phyloP scores from a whole-genome alignment of 2,797 vertebrate species.

The Harpagifer antarcticus region DNA sequence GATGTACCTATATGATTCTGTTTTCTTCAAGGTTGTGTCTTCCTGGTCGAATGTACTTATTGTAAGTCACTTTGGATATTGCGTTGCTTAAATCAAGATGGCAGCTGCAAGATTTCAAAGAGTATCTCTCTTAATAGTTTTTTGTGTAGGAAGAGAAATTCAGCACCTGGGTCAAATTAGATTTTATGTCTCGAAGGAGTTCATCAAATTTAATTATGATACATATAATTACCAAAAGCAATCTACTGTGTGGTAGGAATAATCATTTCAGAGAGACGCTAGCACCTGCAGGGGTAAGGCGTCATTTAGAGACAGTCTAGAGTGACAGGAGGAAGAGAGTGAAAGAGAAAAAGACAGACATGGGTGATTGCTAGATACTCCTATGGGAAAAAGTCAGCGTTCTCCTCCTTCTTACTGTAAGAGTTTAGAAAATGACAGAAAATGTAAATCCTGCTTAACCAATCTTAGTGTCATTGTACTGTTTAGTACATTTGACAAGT shows the following conservation, averaged over 20 bases:
- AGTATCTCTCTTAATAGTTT: constrained; percentile 53
- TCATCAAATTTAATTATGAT: constrained; percentile 88
- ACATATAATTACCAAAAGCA: constrained; percentile 89
- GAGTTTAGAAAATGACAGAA: constrained; percentile 33
- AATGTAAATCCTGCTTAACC: constrained; percentile 37
- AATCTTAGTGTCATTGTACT: constrained; percentile 11
- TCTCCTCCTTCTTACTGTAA: constrained; percentile 59
- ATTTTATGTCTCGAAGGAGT: constrained; percentile 83
- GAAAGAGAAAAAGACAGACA: constrained; percentile 58
- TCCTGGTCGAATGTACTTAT: too few species aligned
- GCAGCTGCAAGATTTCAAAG: constrained; percentile 45
- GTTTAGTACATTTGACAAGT: constrained; percentile 24
- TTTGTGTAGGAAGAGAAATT: constrained; percentile 65
- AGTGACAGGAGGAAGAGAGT: constrained; percentile 64
- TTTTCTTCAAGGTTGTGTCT: too few species aligned
- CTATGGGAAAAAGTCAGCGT: constrained; percentile 55
- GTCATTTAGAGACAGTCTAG: constrained; percentile 77
- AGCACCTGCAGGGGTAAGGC: constrained; percentile 79
- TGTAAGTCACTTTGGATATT: too few species aligned
- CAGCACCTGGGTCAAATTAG: constrained; percentile 81
- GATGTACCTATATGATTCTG: too few species aligned
- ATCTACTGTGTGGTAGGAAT: constrained; percentile 85
- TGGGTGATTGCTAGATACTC: constrained; percentile 61
- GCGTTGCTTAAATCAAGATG: constrained; percentile 62
- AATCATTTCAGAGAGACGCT: constrained; percentile 80